Evolutionary conservation across 2,888 invertebrate species (phyloP), one percentile per base, ranked within the genome.

Genomic region (Phasia obesa): DNA sequence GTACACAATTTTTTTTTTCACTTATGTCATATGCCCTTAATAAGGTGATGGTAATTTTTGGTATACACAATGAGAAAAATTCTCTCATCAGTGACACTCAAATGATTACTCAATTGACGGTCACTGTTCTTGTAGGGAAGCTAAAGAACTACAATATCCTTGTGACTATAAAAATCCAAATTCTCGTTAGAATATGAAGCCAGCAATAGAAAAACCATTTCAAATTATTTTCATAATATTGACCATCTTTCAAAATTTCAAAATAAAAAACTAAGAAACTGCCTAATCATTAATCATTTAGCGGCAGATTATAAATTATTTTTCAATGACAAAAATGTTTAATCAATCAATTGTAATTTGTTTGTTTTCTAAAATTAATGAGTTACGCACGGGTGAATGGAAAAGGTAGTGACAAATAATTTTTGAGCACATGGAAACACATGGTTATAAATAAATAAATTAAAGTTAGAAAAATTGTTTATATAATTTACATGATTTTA

Each of bases 231-330:
- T 67, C 53, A 59, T 76, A 71, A 75, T 71, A 81, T 76, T 71
- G 70, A 71, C 65, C 51, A 47, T 31, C 75, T 23, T 53, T 21
- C 13, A 35, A 65, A 51, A n/a, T 27, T 4, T 4, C 27, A 44
- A 49, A 49, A 47, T n/a, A 47, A 57, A 0, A 42, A 31, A 35
- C 23, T 6, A 3, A 17, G 11, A 19, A 73, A 53, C 35, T 53
- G n/a, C n/a, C 47, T 38, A 4, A 51, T 55, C 67, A 81, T 81
- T 81, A 81, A 81, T 81, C 75, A 81, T 81, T 81, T 19, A n/a
- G 47, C 2, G 27, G 42, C n/a, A 71, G 49, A 67, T 53, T 59
- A 59, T 38, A 71, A 81, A 81, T 81, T 76, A 76, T 81, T 76
- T 76, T 76, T 76, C 76, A 76, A 65, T 81, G 71, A 76, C 64